A percentile compares a stretch with the other conserved stretches of the same genome.
Evolutionary conservation across 2,888 invertebrate species (phyloP).

Genomic region (Griposia aprilina): DNA sequence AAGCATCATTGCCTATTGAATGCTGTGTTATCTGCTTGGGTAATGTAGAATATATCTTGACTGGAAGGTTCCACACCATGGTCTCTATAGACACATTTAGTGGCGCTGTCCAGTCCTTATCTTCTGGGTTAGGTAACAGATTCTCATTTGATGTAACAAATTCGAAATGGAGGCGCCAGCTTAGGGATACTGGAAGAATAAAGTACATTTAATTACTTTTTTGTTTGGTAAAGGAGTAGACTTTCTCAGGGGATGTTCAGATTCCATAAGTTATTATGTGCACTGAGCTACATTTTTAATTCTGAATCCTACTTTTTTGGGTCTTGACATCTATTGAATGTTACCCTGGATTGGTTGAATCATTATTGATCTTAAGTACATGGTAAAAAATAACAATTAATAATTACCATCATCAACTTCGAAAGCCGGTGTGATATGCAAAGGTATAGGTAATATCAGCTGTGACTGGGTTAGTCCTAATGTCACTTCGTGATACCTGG

Average conservation of each 20-base stretch:
- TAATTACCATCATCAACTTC: constrained; percentile 94
- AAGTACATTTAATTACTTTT: not conserved
- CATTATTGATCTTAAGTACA: not conserved
- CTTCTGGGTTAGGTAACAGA: constrained; percentile 90
- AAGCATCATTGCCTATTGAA: constrained; percentile 86
- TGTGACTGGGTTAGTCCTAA: constrained; percentile 96
- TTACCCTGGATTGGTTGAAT: not conserved
- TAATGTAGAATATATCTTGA: constrained; percentile 97
- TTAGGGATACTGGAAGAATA: constrained; percentile 93
- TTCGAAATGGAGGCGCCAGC: constrained; percentile 99
- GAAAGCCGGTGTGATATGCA: constrained; percentile 99
- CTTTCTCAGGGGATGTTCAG: not conserved
- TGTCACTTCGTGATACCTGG: constrained; percentile 98
- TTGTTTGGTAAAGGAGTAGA: not conserved
- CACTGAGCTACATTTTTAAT: not conserved
- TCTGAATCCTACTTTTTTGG: not conserved
- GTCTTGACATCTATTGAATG: not conserved
- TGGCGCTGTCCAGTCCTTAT: constrained; percentile 95
- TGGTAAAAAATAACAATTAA: not conserved
- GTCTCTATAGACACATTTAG: constrained; percentile 97
- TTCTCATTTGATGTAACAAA: constrained; percentile 96
- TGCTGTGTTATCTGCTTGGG: constrained; percentile 95
- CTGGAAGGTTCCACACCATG: constrained; percentile 99
- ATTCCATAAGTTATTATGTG: not conserved
- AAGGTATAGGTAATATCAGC: constrained; percentile 97